phyloP scores from a whole-genome alignment of 2,113 vertebrate species.

The Cardinalis cardinalis region DNA sequence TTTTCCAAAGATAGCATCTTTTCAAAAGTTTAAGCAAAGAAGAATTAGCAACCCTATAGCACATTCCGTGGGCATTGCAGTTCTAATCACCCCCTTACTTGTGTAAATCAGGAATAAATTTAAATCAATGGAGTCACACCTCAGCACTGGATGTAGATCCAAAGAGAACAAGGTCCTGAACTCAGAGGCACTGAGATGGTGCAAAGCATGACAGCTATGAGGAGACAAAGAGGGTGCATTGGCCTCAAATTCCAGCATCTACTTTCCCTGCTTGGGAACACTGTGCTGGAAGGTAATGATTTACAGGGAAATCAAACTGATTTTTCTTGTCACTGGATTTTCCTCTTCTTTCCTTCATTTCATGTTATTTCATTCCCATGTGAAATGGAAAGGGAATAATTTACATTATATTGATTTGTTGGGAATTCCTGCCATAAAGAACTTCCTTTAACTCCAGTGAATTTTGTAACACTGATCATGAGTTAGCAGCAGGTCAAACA shows the following conservation, averaged over 20 bases:
- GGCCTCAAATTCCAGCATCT: not conserved
- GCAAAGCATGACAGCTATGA: not conserved
- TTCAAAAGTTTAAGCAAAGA: not conserved
- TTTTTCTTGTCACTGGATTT: not conserved
- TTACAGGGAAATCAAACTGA: not conserved
- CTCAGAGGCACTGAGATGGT: not conserved
- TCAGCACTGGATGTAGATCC: not conserved
- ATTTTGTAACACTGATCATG: not conserved
- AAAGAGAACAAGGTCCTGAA: not conserved
- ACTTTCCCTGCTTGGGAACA: not conserved
- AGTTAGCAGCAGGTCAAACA: not conserved
- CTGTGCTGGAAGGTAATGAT: not conserved
- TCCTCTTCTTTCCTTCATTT: not conserved
- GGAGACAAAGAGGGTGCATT: not conserved
- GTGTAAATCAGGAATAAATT: not conserved
- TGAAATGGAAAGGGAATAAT: not conserved
- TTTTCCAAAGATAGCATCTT: not conserved
- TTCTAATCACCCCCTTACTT: fast-evolving
- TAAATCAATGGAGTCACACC: fast-evolving
- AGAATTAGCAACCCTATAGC: not conserved
- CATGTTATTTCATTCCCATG: not conserved
- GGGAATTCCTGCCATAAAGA: not conserved
- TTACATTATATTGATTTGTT: not conserved
- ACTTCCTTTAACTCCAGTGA: not conserved
- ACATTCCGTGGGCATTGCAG: not conserved